These are phyloP conservation scores for Tanaodytes sp. DNA, from an alignment of 2,888 invertebrate species.

Conservation along the genomic window DNA sequence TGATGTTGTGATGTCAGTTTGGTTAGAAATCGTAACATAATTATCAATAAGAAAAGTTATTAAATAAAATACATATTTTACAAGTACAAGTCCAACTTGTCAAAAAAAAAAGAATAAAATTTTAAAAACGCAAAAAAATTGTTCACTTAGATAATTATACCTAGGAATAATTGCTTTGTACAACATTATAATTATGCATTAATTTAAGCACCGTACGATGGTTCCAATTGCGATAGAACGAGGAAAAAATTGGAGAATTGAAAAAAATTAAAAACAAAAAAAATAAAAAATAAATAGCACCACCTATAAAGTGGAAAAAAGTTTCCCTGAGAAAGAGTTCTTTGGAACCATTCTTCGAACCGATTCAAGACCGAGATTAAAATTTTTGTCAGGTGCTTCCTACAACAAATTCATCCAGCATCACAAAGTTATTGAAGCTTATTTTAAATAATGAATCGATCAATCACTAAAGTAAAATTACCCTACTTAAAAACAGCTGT, in stretches of 20 bases:
- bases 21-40: too few species aligned
- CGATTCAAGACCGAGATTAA: background rate
- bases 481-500: background rate
- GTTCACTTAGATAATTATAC: too few species aligned
- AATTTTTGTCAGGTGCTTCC: too few species aligned
- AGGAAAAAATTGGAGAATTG: too few species aligned
- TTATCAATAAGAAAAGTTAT: background rate
- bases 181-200: too few species aligned
- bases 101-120: background rate
- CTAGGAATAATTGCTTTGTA: too few species aligned
- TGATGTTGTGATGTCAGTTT: background rate
- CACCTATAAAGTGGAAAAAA: background rate
- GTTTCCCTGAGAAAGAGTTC: background rate
- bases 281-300: too few species aligned
- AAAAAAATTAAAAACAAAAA: too few species aligned
- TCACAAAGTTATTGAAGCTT: too few species aligned
- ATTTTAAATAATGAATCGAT: background rate
- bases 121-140: background rate
- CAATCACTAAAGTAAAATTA: background rate
- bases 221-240: too few species aligned
- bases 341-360: background rate
- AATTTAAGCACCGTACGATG: too few species aligned
- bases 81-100: background rate
- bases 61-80: background rate
- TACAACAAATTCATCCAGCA: too few species aligned